phyloP scores from a whole-genome alignment of 1,140 invertebrate genomes.

The Drosophila albomicans region DNA sequence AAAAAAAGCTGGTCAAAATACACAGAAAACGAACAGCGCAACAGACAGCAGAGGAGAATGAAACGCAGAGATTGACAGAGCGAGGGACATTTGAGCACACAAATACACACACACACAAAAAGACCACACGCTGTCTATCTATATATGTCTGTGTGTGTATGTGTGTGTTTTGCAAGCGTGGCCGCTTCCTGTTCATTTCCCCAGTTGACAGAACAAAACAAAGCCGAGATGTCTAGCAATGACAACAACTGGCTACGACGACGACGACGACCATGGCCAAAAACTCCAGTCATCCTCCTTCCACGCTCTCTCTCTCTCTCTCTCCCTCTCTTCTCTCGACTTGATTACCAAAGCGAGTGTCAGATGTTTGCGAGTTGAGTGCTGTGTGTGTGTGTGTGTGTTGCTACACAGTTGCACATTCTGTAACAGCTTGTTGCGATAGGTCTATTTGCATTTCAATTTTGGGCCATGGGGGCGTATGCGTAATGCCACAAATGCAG shows the following conservation, averaged over 20 bases:
- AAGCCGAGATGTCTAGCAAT: slow-evolving; percentile 16
- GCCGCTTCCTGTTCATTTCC: slow-evolving; percentile 40
- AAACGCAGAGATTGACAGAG: background rate
- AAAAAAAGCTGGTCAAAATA: slow-evolving; percentile 4
- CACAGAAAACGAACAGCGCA: background rate
- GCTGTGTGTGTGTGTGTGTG: background rate
- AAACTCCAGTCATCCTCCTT: background rate
- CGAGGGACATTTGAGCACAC: background rate
- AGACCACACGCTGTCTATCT: background rate
- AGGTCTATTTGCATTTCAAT: slow-evolving; percentile 8
- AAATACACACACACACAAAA: background rate
- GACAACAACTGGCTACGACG: slow-evolving; percentile 18
- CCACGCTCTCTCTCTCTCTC: background rate
- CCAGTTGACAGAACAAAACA: slow-evolving; percentile 18
- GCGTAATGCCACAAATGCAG: slow-evolving; percentile 7
- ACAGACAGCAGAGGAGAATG: background rate
- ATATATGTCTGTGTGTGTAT: slow-evolving; percentile 6
- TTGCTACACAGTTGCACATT: too few species aligned
- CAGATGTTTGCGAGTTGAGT: background rate
- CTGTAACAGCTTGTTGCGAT: background rate
- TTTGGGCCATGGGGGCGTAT: slow-evolving; percentile 11
- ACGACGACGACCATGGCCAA: slow-evolving; percentile 7
- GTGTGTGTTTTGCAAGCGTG: background rate
- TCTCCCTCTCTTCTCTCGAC: background rate
- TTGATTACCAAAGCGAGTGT: background rate